Conservation (phyloP, 2,113 vertebrate species). For the Motacilla alba region DNA sequence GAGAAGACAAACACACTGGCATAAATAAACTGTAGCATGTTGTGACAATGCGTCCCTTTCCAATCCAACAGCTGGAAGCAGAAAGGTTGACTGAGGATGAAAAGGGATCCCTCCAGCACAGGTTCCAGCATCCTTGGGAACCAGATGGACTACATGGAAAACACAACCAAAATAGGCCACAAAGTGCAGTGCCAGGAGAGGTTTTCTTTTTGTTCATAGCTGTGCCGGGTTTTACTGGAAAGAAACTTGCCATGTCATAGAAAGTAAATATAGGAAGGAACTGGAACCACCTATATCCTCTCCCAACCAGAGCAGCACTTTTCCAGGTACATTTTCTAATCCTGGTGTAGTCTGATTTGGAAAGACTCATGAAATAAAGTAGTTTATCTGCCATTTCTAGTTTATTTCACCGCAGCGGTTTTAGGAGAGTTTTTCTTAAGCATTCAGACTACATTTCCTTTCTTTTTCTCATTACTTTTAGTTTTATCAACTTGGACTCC, state of each 20-base stretch:
- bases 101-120: slow-evolving; percentile 6
- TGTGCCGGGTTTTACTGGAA: neutral
- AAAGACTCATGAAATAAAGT: neutral
- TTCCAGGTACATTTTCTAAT: neutral
- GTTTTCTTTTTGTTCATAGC: neutral
- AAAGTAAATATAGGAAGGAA: neutral
- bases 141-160: slow-evolving; percentile 3
- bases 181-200: slow-evolving; percentile 1
- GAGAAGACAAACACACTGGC: neutral
- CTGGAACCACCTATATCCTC: neutral
- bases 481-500: neutral
- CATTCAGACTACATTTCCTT: neutral
- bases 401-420: neutral
- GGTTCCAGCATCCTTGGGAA: slow-evolving; percentile 18
- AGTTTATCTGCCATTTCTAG: neutral
- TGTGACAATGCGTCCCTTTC: neutral
- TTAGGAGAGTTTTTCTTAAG: neutral
- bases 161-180: neutral
- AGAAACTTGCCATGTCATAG: neutral
- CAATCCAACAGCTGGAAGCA: slow-evolving; percentile 9
- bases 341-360: neutral
- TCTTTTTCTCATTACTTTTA: neutral
- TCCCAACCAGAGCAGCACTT: neutral
- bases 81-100: slow-evolving; percentile 3
- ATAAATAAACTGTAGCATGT: neutral